Evolutionary conservation across 1,140 invertebrate species (phyloP).

Genomic region (Arion vulgaris): DNA sequence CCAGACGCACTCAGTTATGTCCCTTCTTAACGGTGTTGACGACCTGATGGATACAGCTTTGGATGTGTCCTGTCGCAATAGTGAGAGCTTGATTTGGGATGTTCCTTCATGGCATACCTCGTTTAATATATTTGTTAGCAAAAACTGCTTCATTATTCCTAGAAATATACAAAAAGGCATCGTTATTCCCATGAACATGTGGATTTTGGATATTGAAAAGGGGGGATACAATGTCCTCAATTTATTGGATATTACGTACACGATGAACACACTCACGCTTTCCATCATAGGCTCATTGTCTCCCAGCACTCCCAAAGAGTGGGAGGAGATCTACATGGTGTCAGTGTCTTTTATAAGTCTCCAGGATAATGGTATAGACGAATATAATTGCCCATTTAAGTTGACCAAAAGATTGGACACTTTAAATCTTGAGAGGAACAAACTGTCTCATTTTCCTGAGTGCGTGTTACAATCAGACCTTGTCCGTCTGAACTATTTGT

Average conservation of each 20-base stretch:
- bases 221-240: background rate
- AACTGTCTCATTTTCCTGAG: slow-evolving; percentile 25
- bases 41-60: slow-evolving; percentile 6
- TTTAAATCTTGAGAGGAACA: slow-evolving; percentile 39
- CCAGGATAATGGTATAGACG: background rate
- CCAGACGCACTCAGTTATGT: background rate
- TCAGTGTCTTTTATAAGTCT: slow-evolving; percentile 18
- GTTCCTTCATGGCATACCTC: slow-evolving; percentile 25
- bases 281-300: background rate
- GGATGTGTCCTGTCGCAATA: background rate
- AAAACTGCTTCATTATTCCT: slow-evolving; percentile 12
- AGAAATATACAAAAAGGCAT: background rate
- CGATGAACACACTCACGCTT: slow-evolving; percentile 21
- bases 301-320: background rate
- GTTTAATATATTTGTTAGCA: slow-evolving; percentile 23
- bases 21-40: slow-evolving; percentile 25
- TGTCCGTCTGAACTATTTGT: slow-evolving; percentile 24
- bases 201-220: slow-evolving; percentile 33
- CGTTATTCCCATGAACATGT: slow-evolving; percentile 38
- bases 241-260: slow-evolving; percentile 32
- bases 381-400: slow-evolving; percentile 26
- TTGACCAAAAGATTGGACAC: slow-evolving; percentile 26
- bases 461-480: slow-evolving; percentile 24
- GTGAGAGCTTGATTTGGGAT: slow-evolving; percentile 28
- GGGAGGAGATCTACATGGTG: background rate